Base-by-base conservation (phyloP, 2,888 invertebrate genomes). In the Choristoneura rosaceana region DNA sequence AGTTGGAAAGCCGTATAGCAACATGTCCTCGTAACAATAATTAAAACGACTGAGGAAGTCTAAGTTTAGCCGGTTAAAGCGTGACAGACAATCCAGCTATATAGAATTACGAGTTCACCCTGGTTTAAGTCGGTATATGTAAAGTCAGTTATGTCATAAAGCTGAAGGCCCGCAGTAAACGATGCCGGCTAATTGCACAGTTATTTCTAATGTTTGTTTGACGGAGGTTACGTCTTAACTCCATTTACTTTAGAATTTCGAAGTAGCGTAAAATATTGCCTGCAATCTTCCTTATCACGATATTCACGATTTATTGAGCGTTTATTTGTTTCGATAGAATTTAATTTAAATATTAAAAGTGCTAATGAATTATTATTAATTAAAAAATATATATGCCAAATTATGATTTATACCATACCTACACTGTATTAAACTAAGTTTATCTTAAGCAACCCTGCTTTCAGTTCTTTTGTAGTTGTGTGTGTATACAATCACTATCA, bases 181-280 rank as follows among this genome's bases (percentile, higher is more conserved):
- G 45, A 69, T 45, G 63, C 34, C 69, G 69, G 8, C 69, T 69
- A 69, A 69, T 69, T 55, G 63, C 63, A 45, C n/a, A 69, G 69
- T 63, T 69, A 45, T 38, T 63, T 55, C 63, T 63, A 58, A 70
- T 70, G 63, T 55, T 45, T 58, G 58, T 58, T 15, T 45, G 63
- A 15, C 55, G 58, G 70, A 58, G 63, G 70, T 70, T 70, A 64
- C 63, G 70, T 63, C 41, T 63, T 43, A 17, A 58, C 62, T 63
- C 52, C 63, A 70, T 64, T 70, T 47, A 64, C 63, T 38, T 69
- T 34, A 38, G 45, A 38, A 70, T 58, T 38, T 58, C 47, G 38
- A 63, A 63, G 33, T 55, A 15, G 7, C 55, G 68, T 60, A 63
- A 41, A 50, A 25, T 45, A 45, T 69, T 38, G 38, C 38, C 3